Evolutionary conservation across 2,888 invertebrate species (phyloP).

Genomic region (Drosophila prostipennis): DNA sequence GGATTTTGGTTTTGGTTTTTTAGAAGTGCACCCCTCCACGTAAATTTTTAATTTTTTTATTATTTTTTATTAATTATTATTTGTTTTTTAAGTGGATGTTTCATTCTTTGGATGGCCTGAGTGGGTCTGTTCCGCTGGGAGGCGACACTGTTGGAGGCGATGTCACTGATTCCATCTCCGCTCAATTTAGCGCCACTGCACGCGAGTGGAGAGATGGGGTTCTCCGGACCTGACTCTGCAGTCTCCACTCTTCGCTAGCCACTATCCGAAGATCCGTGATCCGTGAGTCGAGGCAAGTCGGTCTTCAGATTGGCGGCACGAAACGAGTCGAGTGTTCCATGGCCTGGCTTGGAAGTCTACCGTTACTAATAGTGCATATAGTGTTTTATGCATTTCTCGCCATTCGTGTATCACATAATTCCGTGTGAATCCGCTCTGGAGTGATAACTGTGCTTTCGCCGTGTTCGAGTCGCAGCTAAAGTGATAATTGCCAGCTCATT

Average conservation of each 20-base stretch:
- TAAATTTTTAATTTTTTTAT: too few species aligned
- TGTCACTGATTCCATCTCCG: conserved; percentile 58
- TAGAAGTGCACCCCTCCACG: too few species aligned
- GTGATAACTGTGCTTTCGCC: conserved; percentile 64
- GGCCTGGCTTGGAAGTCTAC: conserved; percentile 57
- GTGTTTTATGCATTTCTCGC: conserved; percentile 51
- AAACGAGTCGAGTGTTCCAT: conserved; percentile 58
- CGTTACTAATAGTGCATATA: conserved; percentile 56
- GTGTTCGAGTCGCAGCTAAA: conserved; percentile 51
- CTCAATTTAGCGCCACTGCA: conserved; percentile 63
- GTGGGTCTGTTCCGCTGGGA: conserved; percentile 40
- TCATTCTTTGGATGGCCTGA: conserved; percentile 21
- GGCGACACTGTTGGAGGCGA: conserved; percentile 48
- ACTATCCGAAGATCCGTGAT: conserved; percentile 30
- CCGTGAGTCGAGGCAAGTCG: conserved; percentile 30
- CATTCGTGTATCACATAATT: conserved; percentile 47
- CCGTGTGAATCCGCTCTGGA: conserved; percentile 52
- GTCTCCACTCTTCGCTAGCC: conserved; percentile 5
- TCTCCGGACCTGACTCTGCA: conserved; percentile 12
- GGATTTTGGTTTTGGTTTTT: too few species aligned
- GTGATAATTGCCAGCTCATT: conserved; percentile 76
- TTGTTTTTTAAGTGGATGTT: background rate
- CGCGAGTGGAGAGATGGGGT: conserved; percentile 53
- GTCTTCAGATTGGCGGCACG: conserved; percentile 65
- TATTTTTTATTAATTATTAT: too few species aligned